A percentile compares a stretch with the other conserved stretches of the same genome.
Conservation (phyloP, 64 coral and sea anemone species). For the Acropora yongei region DNA sequence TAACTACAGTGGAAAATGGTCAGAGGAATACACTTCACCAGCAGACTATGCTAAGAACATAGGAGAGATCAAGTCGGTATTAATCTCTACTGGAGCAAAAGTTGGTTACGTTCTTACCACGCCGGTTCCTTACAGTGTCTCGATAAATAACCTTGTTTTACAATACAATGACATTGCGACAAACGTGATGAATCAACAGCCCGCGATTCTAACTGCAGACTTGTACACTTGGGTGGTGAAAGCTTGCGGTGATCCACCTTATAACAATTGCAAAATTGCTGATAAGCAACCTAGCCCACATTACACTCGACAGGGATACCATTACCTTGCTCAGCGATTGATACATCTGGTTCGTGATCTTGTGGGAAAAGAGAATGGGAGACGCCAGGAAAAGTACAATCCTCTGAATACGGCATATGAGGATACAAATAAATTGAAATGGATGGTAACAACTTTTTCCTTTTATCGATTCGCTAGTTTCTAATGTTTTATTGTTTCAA, state of each 20-base stretch:
- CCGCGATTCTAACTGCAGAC: conserved; percentile 51
- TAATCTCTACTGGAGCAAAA: conserved; percentile 56
- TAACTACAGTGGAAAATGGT: not conserved
- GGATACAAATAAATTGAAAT: not conserved
- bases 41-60: conserved; percentile 63
- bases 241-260: conserved; percentile 49
- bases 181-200: conserved; percentile 53
- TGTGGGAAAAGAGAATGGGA: not conserved
- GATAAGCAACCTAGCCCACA: conserved; percentile 81
- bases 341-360: conserved; percentile 45
- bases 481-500: too few relatives aligned
- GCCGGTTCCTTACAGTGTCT: conserved; percentile 69
- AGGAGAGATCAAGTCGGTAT: conserved; percentile 22
- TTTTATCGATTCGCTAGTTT: not conserved
- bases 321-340: conserved; percentile 65
- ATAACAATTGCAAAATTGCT: conserved; percentile 74
- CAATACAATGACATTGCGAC: conserved; percentile 64
- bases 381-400: not conserved
- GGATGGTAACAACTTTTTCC: not conserved
- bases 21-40: conserved; percentile 57
- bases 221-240: conserved; percentile 76
- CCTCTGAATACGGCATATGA: not conserved
- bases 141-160: conserved; percentile 62
- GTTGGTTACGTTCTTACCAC: conserved; percentile 86
- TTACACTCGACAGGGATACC: conserved; percentile 73